Percentiles rank a stretch among this genome's conserved stretches.
Evolutionary conservation across 2,888 invertebrate genomes (phyloP).

Genomic region (Polyommatus iphigenia): DNA sequence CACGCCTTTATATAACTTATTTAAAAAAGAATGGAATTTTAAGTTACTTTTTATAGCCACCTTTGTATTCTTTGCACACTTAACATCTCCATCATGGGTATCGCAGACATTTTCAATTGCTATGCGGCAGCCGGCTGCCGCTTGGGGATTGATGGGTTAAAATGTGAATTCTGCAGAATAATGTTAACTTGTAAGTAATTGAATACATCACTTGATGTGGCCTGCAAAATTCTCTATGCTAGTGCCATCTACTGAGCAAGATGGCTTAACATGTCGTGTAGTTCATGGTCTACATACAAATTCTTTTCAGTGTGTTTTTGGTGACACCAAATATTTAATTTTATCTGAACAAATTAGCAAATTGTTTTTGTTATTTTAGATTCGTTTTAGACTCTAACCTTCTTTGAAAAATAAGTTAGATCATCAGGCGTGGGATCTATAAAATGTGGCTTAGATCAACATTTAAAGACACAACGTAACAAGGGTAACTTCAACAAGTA

Average conservation of each 20-base stretch:
- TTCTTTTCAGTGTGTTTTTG: neutral
- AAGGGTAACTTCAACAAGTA: conserved; percentile 69
- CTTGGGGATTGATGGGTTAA: too few relatives aligned
- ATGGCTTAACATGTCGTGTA: neutral
- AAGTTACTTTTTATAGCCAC: too few relatives aligned
- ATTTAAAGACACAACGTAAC: conserved; percentile 57
- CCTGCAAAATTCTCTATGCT: neutral
- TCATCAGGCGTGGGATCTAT: conserved; percentile 48
- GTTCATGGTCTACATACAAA: neutral
- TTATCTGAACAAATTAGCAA: neutral
- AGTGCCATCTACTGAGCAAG: neutral
- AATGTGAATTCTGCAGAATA: too few relatives aligned
- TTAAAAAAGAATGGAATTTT: neutral
- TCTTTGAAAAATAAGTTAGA: neutral
- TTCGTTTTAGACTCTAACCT: neutral
- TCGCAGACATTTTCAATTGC: too few relatives aligned
- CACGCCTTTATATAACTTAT: neutral
- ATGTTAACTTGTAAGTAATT: too few relatives aligned
- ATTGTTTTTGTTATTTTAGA: neutral
- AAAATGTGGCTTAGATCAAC: conserved; percentile 46
- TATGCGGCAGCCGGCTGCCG: too few relatives aligned
- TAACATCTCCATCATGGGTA: too few relatives aligned
- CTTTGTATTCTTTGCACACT: too few relatives aligned
- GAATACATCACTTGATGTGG: too few relatives aligned
- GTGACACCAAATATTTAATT: neutral